phyloP scores from a whole-genome alignment of 2,888 invertebrate genomes.

The Morpho deidamia region DNA sequence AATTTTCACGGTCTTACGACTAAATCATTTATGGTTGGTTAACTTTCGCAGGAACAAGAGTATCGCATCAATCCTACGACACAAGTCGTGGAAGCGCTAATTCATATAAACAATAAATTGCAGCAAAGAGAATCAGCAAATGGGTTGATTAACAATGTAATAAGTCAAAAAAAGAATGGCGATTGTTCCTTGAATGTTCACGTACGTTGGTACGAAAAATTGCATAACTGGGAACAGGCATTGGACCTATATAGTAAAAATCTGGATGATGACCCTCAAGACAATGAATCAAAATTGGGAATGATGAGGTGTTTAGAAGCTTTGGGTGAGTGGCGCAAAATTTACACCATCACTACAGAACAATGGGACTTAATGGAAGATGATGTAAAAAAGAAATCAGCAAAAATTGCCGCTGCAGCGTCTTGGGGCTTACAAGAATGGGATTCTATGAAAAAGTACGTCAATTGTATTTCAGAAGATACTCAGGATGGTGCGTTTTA shows the following conservation, averaged over 20 bases:
- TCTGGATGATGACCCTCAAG: slow-evolving; percentile 81
- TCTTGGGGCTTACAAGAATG: slow-evolving; percentile 97
- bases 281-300: slow-evolving; percentile 91
- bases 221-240: slow-evolving; percentile 99
- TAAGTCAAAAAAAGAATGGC: slow-evolving; percentile 84
- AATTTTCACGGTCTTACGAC: too few relatives aligned
- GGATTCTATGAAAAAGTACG: slow-evolving; percentile 95
- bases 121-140: slow-evolving; percentile 99
- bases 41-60: slow-evolving; percentile 87
- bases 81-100: slow-evolving; percentile 94
- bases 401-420: slow-evolving; percentile 94
- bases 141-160: slow-evolving; percentile 93
- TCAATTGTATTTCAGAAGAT: slow-evolving; percentile 90
- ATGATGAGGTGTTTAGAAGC: slow-evolving; percentile 98
- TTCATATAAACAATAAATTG: slow-evolving; percentile 97
- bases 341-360: slow-evolving; percentile 88
- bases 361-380: slow-evolving; percentile 68
- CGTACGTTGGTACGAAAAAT: slow-evolving; percentile 98
- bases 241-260: slow-evolving; percentile 90
- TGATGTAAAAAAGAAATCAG: slow-evolving; percentile 80
- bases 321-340: slow-evolving; percentile 96
- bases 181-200: slow-evolving; percentile 72
- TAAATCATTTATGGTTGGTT: too few relatives aligned
- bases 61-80: slow-evolving; percentile 82
- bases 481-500: slow-evolving; percentile 97